phyloP scores from a whole-genome alignment of 2,113 vertebrate genomes.

The Prunella himalayana region DNA sequence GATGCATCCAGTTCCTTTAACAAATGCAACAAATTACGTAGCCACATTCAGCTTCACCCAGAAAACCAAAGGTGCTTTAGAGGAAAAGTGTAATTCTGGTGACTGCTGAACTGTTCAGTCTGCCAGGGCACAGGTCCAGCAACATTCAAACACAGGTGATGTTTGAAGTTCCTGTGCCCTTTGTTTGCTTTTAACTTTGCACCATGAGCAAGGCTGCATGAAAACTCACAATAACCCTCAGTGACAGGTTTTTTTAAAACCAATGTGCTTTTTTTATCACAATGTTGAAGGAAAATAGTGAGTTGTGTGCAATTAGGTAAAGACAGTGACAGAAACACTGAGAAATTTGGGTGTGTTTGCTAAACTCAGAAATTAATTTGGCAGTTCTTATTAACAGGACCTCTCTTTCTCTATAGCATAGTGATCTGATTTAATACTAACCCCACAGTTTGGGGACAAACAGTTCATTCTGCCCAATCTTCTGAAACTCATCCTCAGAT shows the following conservation, averaged over 20 bases:
- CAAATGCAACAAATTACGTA: neutral
- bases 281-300: slow-evolving; percentile 12
- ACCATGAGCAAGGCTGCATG: neutral
- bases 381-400: neutral
- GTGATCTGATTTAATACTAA: neutral
- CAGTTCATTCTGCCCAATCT: neutral
- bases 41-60: neutral
- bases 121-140: neutral
- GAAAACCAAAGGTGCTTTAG: neutral
- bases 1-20: neutral
- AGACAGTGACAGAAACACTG: slow-evolving; percentile 11
- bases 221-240: neutral
- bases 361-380: neutral
- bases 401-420: neutral
- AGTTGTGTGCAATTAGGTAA: neutral
- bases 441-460: neutral
- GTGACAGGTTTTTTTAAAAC: slow-evolving; percentile 18
- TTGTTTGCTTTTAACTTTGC: neutral
- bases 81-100: neutral
- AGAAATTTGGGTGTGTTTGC: neutral
- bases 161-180: neutral
- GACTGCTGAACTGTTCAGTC: neutral
- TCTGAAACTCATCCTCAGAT: neutral
- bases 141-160: neutral
- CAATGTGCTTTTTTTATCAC: neutral